Evolutionary conservation across 2,888 invertebrate genomes (phyloP), one percentile per base, ranked within the genome.

Genomic region (Drosophila siamana): DNA sequence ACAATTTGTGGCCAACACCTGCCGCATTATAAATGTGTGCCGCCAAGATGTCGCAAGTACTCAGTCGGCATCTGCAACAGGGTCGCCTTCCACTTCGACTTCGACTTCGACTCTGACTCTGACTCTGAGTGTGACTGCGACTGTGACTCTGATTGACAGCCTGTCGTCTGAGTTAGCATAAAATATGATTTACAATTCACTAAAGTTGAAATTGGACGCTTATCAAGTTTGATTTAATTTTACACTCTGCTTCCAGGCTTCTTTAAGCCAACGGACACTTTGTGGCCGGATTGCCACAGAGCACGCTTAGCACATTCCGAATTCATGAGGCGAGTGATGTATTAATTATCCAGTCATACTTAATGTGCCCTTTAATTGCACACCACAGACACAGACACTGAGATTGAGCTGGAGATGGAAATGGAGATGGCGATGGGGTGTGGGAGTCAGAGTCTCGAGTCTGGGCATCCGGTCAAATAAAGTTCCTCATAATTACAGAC

Each of bases 301-400:
- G 3, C 6, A 9, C 9, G 15, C 43, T 61, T 26, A 36, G n/a
- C 26, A 30, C 30, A 50, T 70, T 62, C 7, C 33, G 44, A 30
- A 55, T 51, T 55, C 26, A 63, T 7, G 30, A 6, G 40, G 19
- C 24, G 22, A 22, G 40, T 59, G 63, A 70, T 46, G 71, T 51
- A 70, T 76, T 76, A 76, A 76, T 73, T 73, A 73, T 73, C 47
- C 54, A 59, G 57, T 16, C 77, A 40, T 36, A 55, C 54, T 52
- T 73, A 76, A 70, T 70, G 64, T 40, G 55, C 33, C 41, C 56
- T 54, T 57, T 73, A 69, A 73, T 55, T 73, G 77, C 19, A 40
- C 40, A 8, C 41, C 50, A 41, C 26, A 16, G 52, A 50, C 62
- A 72, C n/a, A n/a, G n/a, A n/a, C n/a, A n/a, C n/a, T n/a, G n/a